A percentile compares a stretch with the other conserved stretches of the same genome.
These are phyloP conservation scores for Sminthurides bifidus DNA, from an alignment of 1,140 invertebrate species.

Conservation along the genomic window DNA sequence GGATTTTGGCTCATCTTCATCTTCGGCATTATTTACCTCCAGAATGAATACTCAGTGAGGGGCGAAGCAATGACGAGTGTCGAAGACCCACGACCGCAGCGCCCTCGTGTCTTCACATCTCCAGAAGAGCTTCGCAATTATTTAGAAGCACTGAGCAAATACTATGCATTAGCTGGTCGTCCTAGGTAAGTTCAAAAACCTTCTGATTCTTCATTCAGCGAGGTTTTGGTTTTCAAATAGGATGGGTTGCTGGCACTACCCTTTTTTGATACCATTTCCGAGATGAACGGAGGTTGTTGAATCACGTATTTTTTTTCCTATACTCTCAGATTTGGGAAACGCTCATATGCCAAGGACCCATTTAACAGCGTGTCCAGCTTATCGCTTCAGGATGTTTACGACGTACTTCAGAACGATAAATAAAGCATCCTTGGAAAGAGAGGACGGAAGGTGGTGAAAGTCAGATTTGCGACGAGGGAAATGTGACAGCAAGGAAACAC, in stretches of 20 bases:
- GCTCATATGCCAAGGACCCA: slow-evolving; percentile 6
- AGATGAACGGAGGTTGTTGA: slow-evolving; percentile 1
- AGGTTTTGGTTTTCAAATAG: not conserved
- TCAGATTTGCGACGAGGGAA: too few relatives aligned
- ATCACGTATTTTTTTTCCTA: not conserved
- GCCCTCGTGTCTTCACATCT: slow-evolving; percentile 41
- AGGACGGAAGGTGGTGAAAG: too few relatives aligned
- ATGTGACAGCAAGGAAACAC: too few relatives aligned
- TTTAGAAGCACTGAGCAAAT: slow-evolving; percentile 43
- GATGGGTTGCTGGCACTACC: too few relatives aligned
- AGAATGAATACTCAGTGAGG: slow-evolving; percentile 3
- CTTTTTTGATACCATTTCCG: too few relatives aligned
- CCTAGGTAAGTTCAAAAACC: slow-evolving; percentile 39
- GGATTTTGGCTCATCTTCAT: slow-evolving; percentile 18
- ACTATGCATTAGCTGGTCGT: slow-evolving; percentile 44
- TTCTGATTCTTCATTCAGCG: not conserved
- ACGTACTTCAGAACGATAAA: slow-evolving; percentile 4
- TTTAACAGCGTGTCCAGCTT: slow-evolving; percentile 3
- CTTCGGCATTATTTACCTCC: slow-evolving; percentile 8
- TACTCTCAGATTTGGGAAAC: slow-evolving; percentile 15
- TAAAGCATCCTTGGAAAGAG: too few relatives aligned
- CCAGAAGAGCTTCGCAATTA: slow-evolving; percentile 43
- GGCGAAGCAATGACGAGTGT: slow-evolving; percentile 17
- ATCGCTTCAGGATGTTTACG: slow-evolving; percentile 1
- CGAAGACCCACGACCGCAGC: slow-evolving; percentile 34